Evolutionary conservation across 2,797 vertebrate genomes (phyloP), one percentile per base, ranked within the genome.

Genomic region (Siniperca undulata): DNA sequence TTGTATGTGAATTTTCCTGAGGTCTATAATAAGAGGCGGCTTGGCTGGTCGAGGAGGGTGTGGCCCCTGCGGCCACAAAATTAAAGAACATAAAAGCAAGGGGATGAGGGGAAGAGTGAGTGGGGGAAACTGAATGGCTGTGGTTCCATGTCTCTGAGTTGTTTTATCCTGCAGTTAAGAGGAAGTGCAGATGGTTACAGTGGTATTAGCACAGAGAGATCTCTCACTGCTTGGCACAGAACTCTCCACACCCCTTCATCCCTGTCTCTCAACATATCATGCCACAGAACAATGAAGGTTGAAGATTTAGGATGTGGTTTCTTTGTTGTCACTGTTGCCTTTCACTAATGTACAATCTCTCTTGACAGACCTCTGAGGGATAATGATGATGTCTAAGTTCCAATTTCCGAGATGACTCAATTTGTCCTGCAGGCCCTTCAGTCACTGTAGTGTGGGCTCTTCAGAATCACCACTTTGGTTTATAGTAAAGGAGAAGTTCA

Each of bases 1-100:
- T 90, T 89, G 90, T 91, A 92, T 89, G 92, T 91, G 91, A 90
- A 92, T 90, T 93, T 93, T 91, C 85, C 78, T 91, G 86, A 93
- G 90, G 91, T 93, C 93, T 95, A 92, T 95, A 95, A 95, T 94
- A 92, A 94, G 92, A 93, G 92, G 84, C 81, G 88, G 92, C 86
- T 91, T 92, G 92, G 93, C 91, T 88, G 85, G 91, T 88, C 55
- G 74, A 76, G 76, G 84, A 92, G 93, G 95, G 94, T 90, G 94
- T 92, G 93, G 92, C 81, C 66, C 84, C 78, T 92, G 92, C 71
- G 83, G 91, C 91, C 93, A 81, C 93, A 88, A 95, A 96, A 95
- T 95, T 90, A 95, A 91, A 95, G 94, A 95, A 95, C 89, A 84
- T 90, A 90, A 93, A 92, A 91, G 89, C 85, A 84, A 91, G 89